Evolutionary conservation across 2,797 vertebrate genomes (phyloP), one percentile per base, ranked within the genome.

Genomic region (Rhinoraja longicauda): DNA sequence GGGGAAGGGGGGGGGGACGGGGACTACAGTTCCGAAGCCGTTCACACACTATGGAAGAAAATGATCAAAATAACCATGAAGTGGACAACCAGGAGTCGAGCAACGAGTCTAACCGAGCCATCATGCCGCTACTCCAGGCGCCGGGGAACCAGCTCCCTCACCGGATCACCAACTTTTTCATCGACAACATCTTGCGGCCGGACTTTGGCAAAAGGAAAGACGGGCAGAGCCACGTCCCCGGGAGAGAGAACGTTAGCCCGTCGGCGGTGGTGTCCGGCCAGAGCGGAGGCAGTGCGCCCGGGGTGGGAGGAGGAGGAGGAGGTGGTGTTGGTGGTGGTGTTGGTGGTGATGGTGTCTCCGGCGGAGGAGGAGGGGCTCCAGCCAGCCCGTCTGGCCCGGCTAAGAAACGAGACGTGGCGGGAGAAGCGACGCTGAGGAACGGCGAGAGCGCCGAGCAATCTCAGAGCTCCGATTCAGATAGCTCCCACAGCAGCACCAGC

Each of bases 111-210:
- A 97, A 97, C 94, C 95, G 96, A 95, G 97, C 96, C 95, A 96
- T 97, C 95, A 96, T 97, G 82, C 98, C 98, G 21, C 95, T 96
- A 39, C 93, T 97, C 86, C 98, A 97, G 94, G 97, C 96, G 88
- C 97, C 98, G 21, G 98, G 97, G 93, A 97, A 98, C 95, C 97
- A 97, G 96, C 97, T 97, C 94, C 97, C 98, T 64, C 98, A 98
- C 95, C 96, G 98, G 94, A 96, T 99, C 96, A 99, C 98, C 95
- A 98, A 99, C 97, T 99, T 99, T 96, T 99, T 99, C 96, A 99
- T 99, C 95, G 98, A 99, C 95, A 99, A 99, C 96, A 99, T 99
- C 95, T 95, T 99, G 93, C 97, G 98, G 94, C 98, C 98, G 91
- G 98, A 99, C 95, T 99, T 99, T 94, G 98, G 98, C 72, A 96